Base-by-base conservation (phyloP, 2,113 vertebrate species). In the Prietella phreatophila region DNA sequence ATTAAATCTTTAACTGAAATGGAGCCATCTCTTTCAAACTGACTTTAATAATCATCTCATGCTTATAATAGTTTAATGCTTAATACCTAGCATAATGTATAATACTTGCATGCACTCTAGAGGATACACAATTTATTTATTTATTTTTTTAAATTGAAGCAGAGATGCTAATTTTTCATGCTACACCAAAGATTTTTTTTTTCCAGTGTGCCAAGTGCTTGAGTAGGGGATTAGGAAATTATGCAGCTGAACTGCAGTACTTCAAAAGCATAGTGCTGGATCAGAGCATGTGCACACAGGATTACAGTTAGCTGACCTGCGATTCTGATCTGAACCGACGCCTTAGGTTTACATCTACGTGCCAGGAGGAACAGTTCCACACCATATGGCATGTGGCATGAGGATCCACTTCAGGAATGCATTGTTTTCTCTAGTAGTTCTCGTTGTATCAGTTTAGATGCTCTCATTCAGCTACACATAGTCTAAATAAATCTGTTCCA, bases 211-310 rank as follows among this genome's bases (percentile, higher is more conserved):
- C 85, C 89, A 84, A 89, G 56, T 67, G 87, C 36, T 47, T 82
- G 73, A 80, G 86, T 87, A 89, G 87, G 33, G 87, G 91, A 90
- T 92, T 92, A 92, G 86, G 87, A 82, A 90, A 92, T 91, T 89
- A 89, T 86, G 82, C 85, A 89, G 83, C 85, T 91, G 90, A 90
- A 88, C 86, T 17, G 69, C 50, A 89, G 88, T 89, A 90, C 92
- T 92, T 92, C 91, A 91, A 91, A 93, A 85, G 87, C 88, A 88
- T 61, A 88, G 55, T 71, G 67, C 22, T 25, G 86, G 89, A 91
- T 90, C 86, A 91, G 88, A 73, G 67, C 73, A 65, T 88, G 86
- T 85, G 89, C 81, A 71, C 87, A 82, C 58, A 86, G 90, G 87
- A 83, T 92, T 92, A 89, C 89, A 90, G 89, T 89, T 88, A 85